phyloP scores from a whole-genome alignment of 2,888 invertebrate genomes.

The Drosophila stalkeri region DNA sequence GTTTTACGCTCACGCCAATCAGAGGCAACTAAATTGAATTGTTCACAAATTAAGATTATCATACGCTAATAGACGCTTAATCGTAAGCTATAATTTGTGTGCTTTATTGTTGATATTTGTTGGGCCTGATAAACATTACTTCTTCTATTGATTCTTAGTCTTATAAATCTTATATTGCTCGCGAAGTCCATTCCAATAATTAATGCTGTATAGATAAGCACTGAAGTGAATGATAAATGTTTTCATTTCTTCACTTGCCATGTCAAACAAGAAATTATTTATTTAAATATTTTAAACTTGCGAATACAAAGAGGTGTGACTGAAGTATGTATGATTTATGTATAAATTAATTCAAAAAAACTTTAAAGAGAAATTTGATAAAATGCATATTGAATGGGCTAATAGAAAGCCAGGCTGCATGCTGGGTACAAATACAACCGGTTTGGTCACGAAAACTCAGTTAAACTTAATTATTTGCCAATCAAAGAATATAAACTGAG shows the following conservation, averaged over 20 bases:
- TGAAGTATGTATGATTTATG: not conserved
- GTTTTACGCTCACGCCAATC: slow-evolving; percentile 20
- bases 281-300: not conserved
- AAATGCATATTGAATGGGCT: not conserved
- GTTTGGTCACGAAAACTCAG: not conserved
- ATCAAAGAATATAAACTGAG: not conserved
- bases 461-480: not conserved
- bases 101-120: not conserved
- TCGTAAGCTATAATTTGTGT: slow-evolving; percentile 14
- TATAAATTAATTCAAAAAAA: not conserved
- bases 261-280: not conserved
- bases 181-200: slow-evolving; percentile 6
- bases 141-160: not conserved
- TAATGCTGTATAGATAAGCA: slow-evolving; percentile 19
- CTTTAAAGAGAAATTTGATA: not conserved
- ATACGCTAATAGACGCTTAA: slow-evolving; percentile 40
- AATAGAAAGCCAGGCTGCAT: not conserved
- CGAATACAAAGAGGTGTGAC: not conserved
- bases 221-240: not conserved
- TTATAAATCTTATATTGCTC: slow-evolving; percentile 28
- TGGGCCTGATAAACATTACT: not conserved
- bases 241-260: not conserved
- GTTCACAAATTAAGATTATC: slow-evolving; percentile 24
- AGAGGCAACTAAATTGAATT: slow-evolving; percentile 23
- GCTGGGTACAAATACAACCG: not conserved